These are phyloP conservation scores for Paratilapia polleni DNA, from an alignment of 2,113 vertebrate species.

Conservation along the genomic window DNA sequence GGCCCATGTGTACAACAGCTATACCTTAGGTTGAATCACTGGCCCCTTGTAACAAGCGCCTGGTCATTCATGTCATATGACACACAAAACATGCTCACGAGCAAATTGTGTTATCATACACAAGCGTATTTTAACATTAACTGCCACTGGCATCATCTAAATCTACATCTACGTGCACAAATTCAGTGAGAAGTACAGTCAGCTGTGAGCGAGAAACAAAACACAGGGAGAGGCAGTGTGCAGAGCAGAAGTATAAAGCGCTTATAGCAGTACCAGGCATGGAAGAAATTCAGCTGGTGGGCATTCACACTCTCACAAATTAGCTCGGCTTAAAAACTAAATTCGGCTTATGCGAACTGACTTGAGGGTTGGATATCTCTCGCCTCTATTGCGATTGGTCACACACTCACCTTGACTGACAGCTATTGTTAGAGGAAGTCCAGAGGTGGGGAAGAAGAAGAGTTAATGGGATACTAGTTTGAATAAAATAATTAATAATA, in stretches of 20 bases:
- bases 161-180: neutral
- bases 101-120: neutral
- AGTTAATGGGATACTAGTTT: neutral
- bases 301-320: neutral
- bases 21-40: neutral
- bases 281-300: neutral
- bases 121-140: neutral
- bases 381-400: neutral
- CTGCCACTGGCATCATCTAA: neutral
- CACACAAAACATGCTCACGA: neutral
- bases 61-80: neutral
- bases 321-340: neutral
- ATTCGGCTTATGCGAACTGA: neutral
- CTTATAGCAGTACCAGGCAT: neutral
- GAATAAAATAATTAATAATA: too few relatives aligned
- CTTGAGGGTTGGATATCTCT: neutral
- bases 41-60: neutral
- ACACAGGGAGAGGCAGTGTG: neutral
- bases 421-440: neutral
- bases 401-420: neutral
- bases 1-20: slow-evolving; percentile 18
- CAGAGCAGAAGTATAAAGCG: too few relatives aligned
- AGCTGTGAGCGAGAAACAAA: neutral
- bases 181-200: neutral
- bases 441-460: neutral